These are phyloP conservation scores for Malacoctenus gilli DNA, from an alignment of 2,797 vertebrate genomes.

Conservation along the genomic window DNA sequence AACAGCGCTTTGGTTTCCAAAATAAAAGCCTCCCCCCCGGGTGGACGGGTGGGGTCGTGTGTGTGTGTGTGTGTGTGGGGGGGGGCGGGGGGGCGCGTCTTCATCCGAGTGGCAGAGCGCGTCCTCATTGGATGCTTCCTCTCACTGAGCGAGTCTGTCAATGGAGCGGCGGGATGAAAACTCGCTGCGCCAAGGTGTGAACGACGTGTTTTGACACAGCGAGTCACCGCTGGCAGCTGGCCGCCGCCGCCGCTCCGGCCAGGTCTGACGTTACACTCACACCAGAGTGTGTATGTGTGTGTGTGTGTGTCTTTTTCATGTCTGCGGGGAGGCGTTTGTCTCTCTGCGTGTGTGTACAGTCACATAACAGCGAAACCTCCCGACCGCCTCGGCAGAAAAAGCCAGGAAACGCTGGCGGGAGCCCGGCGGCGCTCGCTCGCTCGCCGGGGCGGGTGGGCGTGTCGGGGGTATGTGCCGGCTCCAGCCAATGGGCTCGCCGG, in stretches of 20 bases:
- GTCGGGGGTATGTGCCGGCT: slow-evolving; percentile 61
- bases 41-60: too few relatives aligned
- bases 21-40: too few relatives aligned
- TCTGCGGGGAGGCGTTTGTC: slow-evolving; percentile 10
- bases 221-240: slow-evolving; percentile 61
- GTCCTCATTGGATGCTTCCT: background rate
- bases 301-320: slow-evolving; percentile 19
- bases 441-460: slow-evolving; percentile 66
- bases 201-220: slow-evolving; percentile 52
- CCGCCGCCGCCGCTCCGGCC: too few relatives aligned
- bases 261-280: slow-evolving; percentile 29
- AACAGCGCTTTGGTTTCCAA: too few relatives aligned
- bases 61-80: too few relatives aligned
- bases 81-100: too few relatives aligned
- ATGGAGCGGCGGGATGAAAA: slow-evolving; percentile 38
- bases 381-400: slow-evolving; percentile 53
- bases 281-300: too few relatives aligned
- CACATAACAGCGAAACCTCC: slow-evolving; percentile 45
- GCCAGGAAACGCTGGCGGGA: slow-evolving; percentile 51
- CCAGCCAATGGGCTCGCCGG: slow-evolving; percentile 52
- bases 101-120: too few relatives aligned
- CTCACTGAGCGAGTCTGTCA: slow-evolving; percentile 22
- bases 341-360: slow-evolving; percentile 28
- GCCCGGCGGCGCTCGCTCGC: slow-evolving; percentile 30
- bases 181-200: slow-evolving; percentile 43